phyloP scores from a whole-genome alignment of 2,888 invertebrate genomes.

The Ditula angustiorana region DNA sequence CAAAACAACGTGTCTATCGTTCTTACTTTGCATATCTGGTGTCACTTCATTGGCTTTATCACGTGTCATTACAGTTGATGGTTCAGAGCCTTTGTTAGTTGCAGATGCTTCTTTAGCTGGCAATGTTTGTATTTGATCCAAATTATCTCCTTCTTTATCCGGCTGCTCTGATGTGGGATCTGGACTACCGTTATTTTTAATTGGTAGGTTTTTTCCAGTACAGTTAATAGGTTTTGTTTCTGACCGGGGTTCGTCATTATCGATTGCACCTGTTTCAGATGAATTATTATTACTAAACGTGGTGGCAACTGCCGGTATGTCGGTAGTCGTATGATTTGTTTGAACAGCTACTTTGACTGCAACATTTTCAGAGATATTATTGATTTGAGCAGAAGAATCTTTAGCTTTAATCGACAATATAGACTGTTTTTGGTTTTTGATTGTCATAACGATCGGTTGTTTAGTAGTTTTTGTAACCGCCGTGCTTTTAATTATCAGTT shows the following conservation, averaged over 20 bases:
- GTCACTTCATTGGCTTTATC: background rate
- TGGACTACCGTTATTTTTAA: background rate
- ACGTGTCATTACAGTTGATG: background rate
- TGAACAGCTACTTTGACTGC: background rate
- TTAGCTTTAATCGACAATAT: background rate
- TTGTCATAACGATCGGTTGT: background rate
- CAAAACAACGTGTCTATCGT: background rate
- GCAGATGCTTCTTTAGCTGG: background rate
- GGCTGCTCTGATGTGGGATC: background rate
- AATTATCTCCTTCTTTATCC: background rate
- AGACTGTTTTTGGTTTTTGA: conserved; percentile 11
- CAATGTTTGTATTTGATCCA: background rate
- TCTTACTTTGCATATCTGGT: background rate
- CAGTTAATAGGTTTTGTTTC: background rate
- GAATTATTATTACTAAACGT: background rate
- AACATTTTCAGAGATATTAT: background rate
- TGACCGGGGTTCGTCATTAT: background rate
- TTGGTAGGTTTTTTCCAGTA: background rate
- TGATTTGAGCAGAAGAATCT: background rate
- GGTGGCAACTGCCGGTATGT: background rate
- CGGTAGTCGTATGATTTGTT: background rate
- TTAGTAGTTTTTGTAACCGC: background rate
- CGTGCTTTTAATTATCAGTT: conserved; percentile 20
- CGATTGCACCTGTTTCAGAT: background rate
- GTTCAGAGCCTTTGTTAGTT: background rate